Percentiles rank a stretch among this genome's conserved stretches.
Evolutionary conservation across 2,888 invertebrate genomes (phyloP).

Genomic region (Acronicta aceris): DNA sequence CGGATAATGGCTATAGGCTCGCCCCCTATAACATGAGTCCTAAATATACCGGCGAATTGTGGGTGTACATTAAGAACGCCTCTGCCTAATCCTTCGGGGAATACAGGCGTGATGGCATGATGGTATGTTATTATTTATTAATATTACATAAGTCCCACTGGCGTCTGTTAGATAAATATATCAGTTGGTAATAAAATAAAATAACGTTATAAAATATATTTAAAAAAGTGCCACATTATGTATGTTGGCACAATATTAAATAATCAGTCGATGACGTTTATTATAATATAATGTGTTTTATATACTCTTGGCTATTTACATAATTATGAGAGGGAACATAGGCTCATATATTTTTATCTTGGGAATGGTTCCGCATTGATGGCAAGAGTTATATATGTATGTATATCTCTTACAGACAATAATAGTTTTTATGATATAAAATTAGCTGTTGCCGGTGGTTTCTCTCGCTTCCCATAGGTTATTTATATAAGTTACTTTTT

Average conservation of each 20-base stretch:
- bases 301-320: not conserved
- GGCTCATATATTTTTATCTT: not conserved
- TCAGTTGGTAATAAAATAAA: slow-evolving; percentile 31
- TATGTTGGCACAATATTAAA: slow-evolving; percentile 25
- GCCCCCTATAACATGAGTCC: too few species aligned
- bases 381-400: not conserved
- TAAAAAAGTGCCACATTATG: slow-evolving; percentile 37
- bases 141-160: slow-evolving; percentile 12
- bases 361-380: not conserved
- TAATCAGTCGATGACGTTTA: slow-evolving; percentile 17
- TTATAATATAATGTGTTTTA: not conserved
- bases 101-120: too few species aligned
- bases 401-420: not conserved
- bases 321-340: not conserved
- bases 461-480: too few species aligned
- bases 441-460: too few species aligned
- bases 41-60: too few species aligned
- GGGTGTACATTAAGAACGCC: too few species aligned
- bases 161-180: slow-evolving; percentile 20
- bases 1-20: too few species aligned
- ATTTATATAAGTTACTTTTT: too few species aligned
- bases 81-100: too few species aligned
- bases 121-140: too few species aligned
- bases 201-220: slow-evolving; percentile 23
- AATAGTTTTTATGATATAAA: not conserved